Evolutionary conservation across 2,113 vertebrate genomes (phyloP), one percentile per base, ranked within the genome.

Genomic region (Anolis sagrei): DNA sequence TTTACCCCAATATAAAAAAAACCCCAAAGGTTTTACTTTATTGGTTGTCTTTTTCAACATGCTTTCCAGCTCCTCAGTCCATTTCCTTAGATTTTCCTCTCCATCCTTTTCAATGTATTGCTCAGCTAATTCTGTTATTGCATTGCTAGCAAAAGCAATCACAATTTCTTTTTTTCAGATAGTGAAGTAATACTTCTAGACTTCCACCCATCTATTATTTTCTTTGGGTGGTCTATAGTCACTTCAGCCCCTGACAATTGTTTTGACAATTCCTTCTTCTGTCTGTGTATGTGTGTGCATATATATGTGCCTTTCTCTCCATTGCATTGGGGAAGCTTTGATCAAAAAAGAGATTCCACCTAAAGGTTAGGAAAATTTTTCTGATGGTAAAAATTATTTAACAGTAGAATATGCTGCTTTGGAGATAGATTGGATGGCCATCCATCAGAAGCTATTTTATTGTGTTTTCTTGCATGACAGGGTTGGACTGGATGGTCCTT

Each of bases 11-110:
- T 49, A 23, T 61, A 14, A 32, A 66, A n/a, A n/a, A n/a, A n/a
- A n/a, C n/a, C n/a, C 23, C 77, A 8, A 29, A 14, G 87, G 92
- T 93, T 95, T 94, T 72, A 89, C 87, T 95, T 93, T 93, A 86
- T 84, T 91, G 83, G 90, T 92, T 91, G 87, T 92, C 92, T 93
- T 89, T 94, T 91, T 93, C 94, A 92, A 90, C 94, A 94, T 95
- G 90, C 93, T 94, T 95, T 93, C 94, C 94, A 95, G 83, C 89
- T 94, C 94, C 93, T 96, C 94, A 95, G 5, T 91, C 89, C 79
- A 10, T 92, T 95, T 95, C 89, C 90, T 94, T 83, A 64, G 44
- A 89, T 95, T 92, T 25, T 7, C 39, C 49, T 85, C 54, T 81
- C 81, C 89, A 90, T 89, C 91, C 90, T 95, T 95, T 34, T 36